Base-by-base conservation (phyloP, 2,888 invertebrate genomes). In the Digitonthophagus gazella region DNA sequence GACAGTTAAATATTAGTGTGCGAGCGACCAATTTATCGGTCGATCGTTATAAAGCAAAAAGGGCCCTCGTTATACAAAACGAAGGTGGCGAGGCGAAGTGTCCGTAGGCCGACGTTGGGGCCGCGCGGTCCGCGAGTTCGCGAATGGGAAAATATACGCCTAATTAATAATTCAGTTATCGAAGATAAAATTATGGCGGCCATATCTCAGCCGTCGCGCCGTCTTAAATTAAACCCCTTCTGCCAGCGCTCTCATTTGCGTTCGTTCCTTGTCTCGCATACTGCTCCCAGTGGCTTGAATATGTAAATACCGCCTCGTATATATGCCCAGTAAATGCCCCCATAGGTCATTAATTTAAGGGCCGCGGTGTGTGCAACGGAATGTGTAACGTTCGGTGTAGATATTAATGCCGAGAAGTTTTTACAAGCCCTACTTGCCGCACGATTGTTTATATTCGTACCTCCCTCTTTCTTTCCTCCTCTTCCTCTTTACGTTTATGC, bases 311-410 rank as follows among this genome's bases (percentile, higher is more conserved):
- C 66, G 66, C 66, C 69, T 72, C 71, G 67, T 54, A 61, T 70
- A 71, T 72, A 70, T 71, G 67, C 72, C 66, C 72, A 67, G 69
- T 72, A 71, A 72, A 72, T 69, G 71, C 69, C 70, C 70, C 70
- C 69, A 71, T 67, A 69, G 71, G 55, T 64, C 69, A 71, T 71
- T 72, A 71, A 71, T 72, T 71, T 71, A 66, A 54, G 20, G 58
- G 64, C 22, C 28, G 18, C 61, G 61, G 61, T 18, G 16, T 61
- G 68, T 68, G 64, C 68, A 64, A 64, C 61, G 20, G 57, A 68
- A 64, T 68, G 56, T 64, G 68, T 64, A 68, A 68, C 68, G 57
- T 64, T 16, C 61, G 61, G 67, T 67, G 67, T 67, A 64, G 14
- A 19, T 67, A 68, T 68, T 68, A 68, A 68, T 68, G 68, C 56